phyloP scores from a whole-genome alignment of 1,140 invertebrate species.

The Aphaenogaster rudis region DNA sequence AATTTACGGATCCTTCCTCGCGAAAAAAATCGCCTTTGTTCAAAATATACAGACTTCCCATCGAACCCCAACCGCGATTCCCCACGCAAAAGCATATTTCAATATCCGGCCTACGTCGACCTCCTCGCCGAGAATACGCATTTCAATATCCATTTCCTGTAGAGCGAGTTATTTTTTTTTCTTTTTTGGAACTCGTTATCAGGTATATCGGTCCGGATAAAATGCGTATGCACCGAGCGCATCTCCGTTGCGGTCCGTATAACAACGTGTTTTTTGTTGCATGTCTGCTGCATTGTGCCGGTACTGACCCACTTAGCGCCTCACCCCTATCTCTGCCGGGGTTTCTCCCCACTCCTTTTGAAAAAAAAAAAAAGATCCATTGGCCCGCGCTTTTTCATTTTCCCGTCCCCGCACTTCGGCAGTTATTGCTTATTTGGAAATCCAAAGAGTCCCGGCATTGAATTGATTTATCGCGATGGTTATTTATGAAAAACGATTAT shows the following conservation, averaged over 20 bases:
- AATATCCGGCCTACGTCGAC: constrained; percentile 73
- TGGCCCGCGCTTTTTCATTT: constrained; percentile 32
- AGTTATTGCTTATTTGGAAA: constrained; percentile 60
- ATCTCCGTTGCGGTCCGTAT: constrained; percentile 66
- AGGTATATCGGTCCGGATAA: constrained; percentile 66
- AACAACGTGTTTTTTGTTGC: constrained; percentile 73
- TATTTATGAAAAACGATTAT: constrained; percentile 57
- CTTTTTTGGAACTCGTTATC: constrained; percentile 74
- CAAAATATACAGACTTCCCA: constrained; percentile 43
- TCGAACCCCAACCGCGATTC: constrained; percentile 43
- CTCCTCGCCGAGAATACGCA: constrained; percentile 68
- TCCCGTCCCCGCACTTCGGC: constrained; percentile 38
- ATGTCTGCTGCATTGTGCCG: constrained; percentile 38
- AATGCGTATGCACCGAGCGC: constrained; percentile 52
- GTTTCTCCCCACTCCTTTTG: not conserved
- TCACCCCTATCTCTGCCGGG: constrained; percentile 33
- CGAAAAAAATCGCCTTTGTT: constrained; percentile 62
- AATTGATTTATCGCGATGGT: constrained; percentile 52
- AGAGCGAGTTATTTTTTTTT: constrained; percentile 66
- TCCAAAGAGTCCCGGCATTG: constrained; percentile 32
- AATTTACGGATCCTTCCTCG: constrained; percentile 9
- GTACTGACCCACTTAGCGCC: constrained; percentile 67
- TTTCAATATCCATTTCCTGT: constrained; percentile 77
- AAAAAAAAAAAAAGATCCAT: constrained; percentile 38
- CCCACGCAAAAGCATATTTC: constrained; percentile 71